Conservation (phyloP, 2,113 vertebrate species). For the Ailuropoda melanoleuca region DNA sequence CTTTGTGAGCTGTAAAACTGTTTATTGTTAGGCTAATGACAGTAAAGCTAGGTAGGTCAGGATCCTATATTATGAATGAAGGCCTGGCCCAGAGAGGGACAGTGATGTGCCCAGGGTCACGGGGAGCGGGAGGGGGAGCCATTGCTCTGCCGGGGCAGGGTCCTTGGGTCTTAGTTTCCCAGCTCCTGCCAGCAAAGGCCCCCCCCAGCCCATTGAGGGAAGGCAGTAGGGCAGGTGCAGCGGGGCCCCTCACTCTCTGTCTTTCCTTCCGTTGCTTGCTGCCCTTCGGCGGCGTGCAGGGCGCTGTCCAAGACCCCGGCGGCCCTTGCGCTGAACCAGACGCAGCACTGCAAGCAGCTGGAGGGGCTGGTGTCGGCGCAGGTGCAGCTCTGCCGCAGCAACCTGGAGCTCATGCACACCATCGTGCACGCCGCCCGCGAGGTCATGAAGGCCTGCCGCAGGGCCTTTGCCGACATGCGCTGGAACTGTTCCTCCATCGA, state of each 20-base stretch:
- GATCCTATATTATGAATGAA: neutral
- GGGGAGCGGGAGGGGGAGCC: rapidly evolving
- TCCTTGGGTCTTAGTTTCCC: neutral
- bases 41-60: neutral
- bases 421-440: conserved; percentile 94
- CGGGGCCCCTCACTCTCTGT: neutral
- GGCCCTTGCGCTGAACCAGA: conserved; percentile 93
- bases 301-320: conserved; percentile 91
- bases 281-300: conserved; percentile 78
- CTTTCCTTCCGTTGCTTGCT: neutral
- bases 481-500: conserved; percentile 99
- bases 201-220: neutral
- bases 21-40: neutral
- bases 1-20: neutral
- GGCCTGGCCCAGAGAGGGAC: neutral
- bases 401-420: conserved; percentile 98
- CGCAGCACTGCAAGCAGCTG: conserved; percentile 96
- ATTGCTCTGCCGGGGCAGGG: neutral
- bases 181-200: neutral
- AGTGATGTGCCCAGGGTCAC: neutral
- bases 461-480: conserved; percentile 96
- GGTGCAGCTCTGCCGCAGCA: conserved; percentile 96
- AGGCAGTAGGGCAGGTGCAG: rapidly evolving
- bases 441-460: conserved; percentile 95
- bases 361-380: conserved; percentile 95